Base-by-base conservation (phyloP, 2,888 invertebrate species). In the Noctua comes region DNA sequence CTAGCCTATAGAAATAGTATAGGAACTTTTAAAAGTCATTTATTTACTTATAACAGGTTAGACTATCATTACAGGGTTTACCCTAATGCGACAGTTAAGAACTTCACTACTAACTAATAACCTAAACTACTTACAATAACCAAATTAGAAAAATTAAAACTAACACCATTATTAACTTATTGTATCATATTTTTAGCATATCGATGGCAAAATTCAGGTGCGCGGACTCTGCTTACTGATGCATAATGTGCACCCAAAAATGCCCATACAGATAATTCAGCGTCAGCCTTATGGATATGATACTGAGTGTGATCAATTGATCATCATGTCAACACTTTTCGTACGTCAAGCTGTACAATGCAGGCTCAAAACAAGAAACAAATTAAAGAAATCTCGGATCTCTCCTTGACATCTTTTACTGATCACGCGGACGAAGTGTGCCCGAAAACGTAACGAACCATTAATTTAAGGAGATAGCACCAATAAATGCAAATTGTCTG, bases 401-500 rank as follows among this genome's bases (percentile, higher is more conserved):
- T 80, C 64, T 62, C 72, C 83, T 82, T 81, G 82, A 71, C 81
- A 79, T 51, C 8, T 46, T 57, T 57, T 21, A 62, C 31, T 18
- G 66, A 77, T 21, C 88, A 88, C 89, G 81, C 74, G 62, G 68
- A 31, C 82, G 73, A 78, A 89, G 79, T 71, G 85, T 82, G 77
- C 48, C 76, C 70, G 36, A 83, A 85, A 83, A 69, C 48, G 27
- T 68, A 57, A 84, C 43, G 72, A 59, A 40, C 76, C 77, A 87
- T 89, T 87, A 87, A 87, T 88, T 85, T 89, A 83, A 76, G 77
- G 76, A 85, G 86, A 86, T 89, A 83, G 79, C 83, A 71, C 87
- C 87, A 90, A 93, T 92, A 91, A 90, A 95, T 94, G 93, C 91
- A 95, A 95, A 95, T 94, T 90, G 92, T 86, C 85, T 86, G 78